A percentile compares a stretch with the other conserved stretches of the same genome.
Evolutionary conservation across 2,113 vertebrate species (phyloP).

Genomic region (Anoura caudifer): DNA sequence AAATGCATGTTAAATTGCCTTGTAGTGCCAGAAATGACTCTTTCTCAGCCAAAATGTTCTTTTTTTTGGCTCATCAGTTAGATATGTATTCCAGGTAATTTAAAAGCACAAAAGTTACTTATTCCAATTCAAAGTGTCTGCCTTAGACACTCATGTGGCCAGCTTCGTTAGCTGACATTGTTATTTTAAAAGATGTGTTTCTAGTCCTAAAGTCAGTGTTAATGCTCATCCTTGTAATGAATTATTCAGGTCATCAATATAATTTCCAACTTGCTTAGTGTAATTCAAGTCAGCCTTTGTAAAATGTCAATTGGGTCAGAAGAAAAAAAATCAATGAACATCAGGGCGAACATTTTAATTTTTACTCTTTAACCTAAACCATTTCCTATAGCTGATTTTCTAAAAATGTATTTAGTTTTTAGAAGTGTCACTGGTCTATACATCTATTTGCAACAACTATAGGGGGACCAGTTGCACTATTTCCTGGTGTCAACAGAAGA

Average conservation of each 20-base stretch:
- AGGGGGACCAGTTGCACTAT: not conserved
- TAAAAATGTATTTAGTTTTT: not conserved
- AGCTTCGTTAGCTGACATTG: constrained; percentile 16
- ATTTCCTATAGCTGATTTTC: constrained; percentile 8
- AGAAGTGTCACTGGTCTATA: not conserved
- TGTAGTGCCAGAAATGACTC: constrained; percentile 8
- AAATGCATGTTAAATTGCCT: constrained; percentile 53
- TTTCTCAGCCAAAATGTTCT: constrained; percentile 46
- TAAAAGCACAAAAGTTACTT: constrained; percentile 29
- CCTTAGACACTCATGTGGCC: not conserved
- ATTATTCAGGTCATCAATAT: constrained; percentile 56
- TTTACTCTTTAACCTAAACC: constrained; percentile 43
- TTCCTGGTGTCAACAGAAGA: not conserved
- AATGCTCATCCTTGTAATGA: constrained; percentile 45
- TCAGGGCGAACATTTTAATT: constrained; percentile 29
- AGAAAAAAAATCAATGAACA: constrained; percentile 70
- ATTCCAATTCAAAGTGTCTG: constrained; percentile 12
- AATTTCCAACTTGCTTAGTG: constrained; percentile 56
- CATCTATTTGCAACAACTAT: not conserved
- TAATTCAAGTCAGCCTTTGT: constrained; percentile 57
- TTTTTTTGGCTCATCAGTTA: constrained; percentile 53
- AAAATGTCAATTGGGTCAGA: constrained; percentile 50
- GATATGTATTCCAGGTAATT: constrained; percentile 18
- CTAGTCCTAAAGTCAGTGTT: constrained; percentile 37
- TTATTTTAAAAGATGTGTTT: constrained; percentile 22